Percentiles rank a stretch among this genome's conserved stretches.
phyloP scores from a whole-genome alignment of 2,113 vertebrate species.

The Siphamia tubifer region DNA sequence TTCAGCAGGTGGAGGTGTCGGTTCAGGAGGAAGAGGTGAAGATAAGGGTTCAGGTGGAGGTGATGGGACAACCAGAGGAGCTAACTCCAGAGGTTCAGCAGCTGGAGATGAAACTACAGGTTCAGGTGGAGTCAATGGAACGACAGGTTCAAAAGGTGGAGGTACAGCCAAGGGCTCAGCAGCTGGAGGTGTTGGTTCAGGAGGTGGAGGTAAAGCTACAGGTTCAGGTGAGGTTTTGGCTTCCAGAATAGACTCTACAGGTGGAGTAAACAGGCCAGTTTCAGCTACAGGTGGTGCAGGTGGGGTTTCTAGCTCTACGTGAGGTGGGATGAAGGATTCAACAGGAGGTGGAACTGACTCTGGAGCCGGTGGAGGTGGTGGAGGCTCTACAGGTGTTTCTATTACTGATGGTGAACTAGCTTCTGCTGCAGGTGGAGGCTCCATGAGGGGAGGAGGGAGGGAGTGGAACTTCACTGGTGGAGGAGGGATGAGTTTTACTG shows the following conservation, averaged over 20 bases:
- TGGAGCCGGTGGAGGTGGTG: slow-evolving; percentile 14
- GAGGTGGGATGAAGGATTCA: slow-evolving; percentile 2
- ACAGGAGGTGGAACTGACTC: slow-evolving; percentile 17
- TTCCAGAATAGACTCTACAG: background rate
- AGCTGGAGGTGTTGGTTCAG: slow-evolving; percentile 7
- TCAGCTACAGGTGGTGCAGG: background rate
- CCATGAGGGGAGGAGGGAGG: slow-evolving; percentile 24
- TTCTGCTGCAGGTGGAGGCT: slow-evolving; percentile 14
- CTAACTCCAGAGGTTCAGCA: background rate
- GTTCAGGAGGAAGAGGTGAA: too few relatives aligned
- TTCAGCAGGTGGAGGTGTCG: background rate
- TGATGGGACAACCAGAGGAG: background rate
- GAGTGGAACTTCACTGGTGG: slow-evolving; percentile 51
- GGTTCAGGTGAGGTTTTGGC: slow-evolving; percentile 7
- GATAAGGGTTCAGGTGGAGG: too few relatives aligned
- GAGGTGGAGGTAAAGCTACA: background rate
- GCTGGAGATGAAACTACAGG: background rate
- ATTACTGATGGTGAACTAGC: background rate
- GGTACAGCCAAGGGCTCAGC: background rate
- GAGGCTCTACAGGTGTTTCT: slow-evolving; percentile 13
- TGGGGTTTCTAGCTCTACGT: background rate
- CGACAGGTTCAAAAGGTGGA: background rate
- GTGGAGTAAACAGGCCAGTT: background rate
- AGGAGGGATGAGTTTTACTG: slow-evolving; percentile 23
- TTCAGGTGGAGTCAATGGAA: background rate